Conservation (phyloP, 53 echinoderm and acorn worm genomes). For the Paelopatides confundens region DNA sequence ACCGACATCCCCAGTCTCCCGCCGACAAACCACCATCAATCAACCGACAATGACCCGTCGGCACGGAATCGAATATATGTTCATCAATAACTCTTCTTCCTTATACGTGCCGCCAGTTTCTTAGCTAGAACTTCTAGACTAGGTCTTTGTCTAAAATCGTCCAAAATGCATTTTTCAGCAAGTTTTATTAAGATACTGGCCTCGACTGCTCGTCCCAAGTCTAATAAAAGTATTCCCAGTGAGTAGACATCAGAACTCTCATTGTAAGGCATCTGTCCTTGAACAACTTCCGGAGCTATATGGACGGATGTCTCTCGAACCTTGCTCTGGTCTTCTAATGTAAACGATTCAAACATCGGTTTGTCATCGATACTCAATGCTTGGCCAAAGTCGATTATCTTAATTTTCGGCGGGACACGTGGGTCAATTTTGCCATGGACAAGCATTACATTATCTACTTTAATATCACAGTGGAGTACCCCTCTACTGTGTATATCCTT, state of each 20-base stretch:
- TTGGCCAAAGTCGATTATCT: neutral
- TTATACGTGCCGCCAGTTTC: no score
- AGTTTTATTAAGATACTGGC: no score
- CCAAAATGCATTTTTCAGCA: no score
- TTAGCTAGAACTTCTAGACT: no score
- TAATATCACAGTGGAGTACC: neutral
- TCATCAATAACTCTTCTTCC: no score
- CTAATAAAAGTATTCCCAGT: neutral
- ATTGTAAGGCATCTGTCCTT: neutral
- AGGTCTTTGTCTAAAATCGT: no score
- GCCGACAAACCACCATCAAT: no score
- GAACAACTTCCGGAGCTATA: neutral
- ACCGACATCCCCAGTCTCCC: no score
- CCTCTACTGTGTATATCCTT: neutral
- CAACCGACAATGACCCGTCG: no score
- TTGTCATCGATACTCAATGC: neutral
- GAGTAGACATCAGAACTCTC: slow-evolving; percentile 1
- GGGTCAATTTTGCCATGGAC: neutral
- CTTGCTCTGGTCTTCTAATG: neutral
- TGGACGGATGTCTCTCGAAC: neutral
- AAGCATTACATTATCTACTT: neutral
- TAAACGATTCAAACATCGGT: neutral
- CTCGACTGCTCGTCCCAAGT: no score
- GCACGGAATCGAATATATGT: no score
- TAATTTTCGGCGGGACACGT: neutral